phyloP scores from a whole-genome alignment of 2,113 vertebrate genomes.

The Coracopsis vasa region DNA sequence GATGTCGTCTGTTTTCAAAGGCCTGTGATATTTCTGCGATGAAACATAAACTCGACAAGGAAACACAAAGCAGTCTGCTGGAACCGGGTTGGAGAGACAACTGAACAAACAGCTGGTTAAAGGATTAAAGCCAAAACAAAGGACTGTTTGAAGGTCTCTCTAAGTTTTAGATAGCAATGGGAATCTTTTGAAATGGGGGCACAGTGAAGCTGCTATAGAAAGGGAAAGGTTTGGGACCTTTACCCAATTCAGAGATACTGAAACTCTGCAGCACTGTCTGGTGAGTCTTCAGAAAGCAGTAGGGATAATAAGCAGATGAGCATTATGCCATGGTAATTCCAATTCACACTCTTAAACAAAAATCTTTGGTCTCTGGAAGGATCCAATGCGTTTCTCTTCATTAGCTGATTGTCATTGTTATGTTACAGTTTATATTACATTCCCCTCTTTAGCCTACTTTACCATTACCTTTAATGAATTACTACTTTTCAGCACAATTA shows the following conservation, averaged over 20 bases:
- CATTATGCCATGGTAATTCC: neutral
- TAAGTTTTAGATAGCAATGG: conserved; percentile 33
- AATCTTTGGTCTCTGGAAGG: neutral
- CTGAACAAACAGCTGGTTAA: conserved; percentile 58
- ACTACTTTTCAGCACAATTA: conserved; percentile 25
- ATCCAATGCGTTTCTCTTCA: neutral
- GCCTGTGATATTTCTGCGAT: conserved; percentile 23
- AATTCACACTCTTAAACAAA: conserved; percentile 14
- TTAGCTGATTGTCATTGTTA: neutral
- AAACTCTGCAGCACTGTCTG: conserved; percentile 14
- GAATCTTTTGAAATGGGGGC: conserved; percentile 45
- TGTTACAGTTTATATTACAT: neutral
- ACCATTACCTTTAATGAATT: neutral
- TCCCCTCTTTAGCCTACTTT: neutral
- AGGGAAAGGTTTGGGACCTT: conserved; percentile 43
- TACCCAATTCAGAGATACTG: conserved; percentile 12
- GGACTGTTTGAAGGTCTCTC: conserved; percentile 55
- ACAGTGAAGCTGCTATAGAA: conserved; percentile 1
- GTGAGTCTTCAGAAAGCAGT: conserved; percentile 11
- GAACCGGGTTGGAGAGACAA: conserved; percentile 2
- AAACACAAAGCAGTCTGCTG: conserved; percentile 60
- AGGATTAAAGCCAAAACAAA: conserved; percentile 65
- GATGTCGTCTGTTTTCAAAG: neutral
- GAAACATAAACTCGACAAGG: conserved; percentile 45
- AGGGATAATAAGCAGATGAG: conserved; percentile 14